Evolutionary conservation across 2,797 vertebrate species (phyloP).

Genomic region (Darevskia nairensis): DNA sequence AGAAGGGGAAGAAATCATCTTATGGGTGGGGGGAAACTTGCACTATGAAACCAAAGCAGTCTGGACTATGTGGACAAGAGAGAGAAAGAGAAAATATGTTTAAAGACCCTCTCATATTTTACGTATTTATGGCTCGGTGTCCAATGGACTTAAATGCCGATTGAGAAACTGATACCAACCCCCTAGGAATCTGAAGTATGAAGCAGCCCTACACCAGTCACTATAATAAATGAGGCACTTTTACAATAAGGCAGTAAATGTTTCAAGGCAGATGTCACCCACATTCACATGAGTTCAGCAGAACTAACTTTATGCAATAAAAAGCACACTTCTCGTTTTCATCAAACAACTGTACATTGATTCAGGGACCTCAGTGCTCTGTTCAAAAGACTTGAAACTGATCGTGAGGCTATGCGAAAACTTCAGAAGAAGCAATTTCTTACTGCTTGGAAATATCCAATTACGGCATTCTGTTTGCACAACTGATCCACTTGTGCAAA

Average conservation of each 20-base stretch:
- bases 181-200: background rate
- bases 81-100: background rate
- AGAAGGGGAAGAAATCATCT: background rate
- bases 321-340: background rate
- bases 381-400: background rate
- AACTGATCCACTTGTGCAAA: no score
- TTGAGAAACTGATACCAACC: conserved; percentile 6
- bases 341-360: background rate
- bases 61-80: background rate
- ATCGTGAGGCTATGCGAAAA: no score
- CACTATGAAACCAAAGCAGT: background rate
- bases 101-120: background rate
- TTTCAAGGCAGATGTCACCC: background rate
- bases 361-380: background rate
- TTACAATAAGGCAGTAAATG: conserved; percentile 9
- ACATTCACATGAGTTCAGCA: conserved; percentile 18
- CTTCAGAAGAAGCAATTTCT: background rate
- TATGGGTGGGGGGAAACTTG: background rate
- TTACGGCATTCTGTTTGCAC: no score
- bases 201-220: background rate
- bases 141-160: conserved; percentile 1
- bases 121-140: conserved; percentile 14
- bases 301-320: background rate
- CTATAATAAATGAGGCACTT: conserved; percentile 15
- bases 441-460: no score